A percentile compares a stretch with the other conserved stretches of the same genome.
These are phyloP conservation scores for Arctopsyche grandis DNA, from an alignment of 1,140 invertebrate genomes.

Conservation along the genomic window DNA sequence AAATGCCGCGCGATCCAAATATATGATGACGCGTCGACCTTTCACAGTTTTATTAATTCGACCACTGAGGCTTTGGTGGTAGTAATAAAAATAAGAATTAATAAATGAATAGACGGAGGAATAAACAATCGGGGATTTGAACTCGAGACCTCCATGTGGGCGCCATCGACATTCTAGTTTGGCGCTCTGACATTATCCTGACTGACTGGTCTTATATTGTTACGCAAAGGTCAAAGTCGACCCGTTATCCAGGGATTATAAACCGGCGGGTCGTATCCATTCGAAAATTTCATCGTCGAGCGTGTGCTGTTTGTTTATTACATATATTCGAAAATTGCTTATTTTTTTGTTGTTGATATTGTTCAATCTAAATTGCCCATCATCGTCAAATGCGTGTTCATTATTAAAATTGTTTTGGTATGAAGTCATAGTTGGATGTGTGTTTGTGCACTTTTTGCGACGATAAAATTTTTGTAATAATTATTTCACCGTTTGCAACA, in stretches of 20 bases:
- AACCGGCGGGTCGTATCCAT: not conserved
- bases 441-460: constrained; percentile 16
- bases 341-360: no score
- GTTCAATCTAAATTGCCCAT: constrained; percentile 16
- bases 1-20: no score
- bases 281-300: no score
- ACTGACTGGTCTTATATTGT: constrained; percentile 31
- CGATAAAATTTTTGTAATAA: constrained; percentile 28
- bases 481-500: constrained; percentile 38
- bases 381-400: constrained; percentile 22
- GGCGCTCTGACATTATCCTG: constrained; percentile 32
- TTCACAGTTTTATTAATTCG: no score
- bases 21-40: no score
- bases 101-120: no score
- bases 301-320: no score
- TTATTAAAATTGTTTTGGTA: constrained; percentile 16
- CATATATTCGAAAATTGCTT: no score
- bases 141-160: constrained; percentile 30
- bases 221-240: constrained; percentile 42
- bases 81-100: no score
- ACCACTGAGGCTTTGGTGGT: no score
- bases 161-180: constrained; percentile 33
- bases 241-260: constrained; percentile 18
- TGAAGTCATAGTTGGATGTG: constrained; percentile 1
- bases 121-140: constrained; percentile 1